Evolutionary conservation across 2,113 vertebrate species (phyloP).

Genomic region (Echinops telfairi): DNA sequence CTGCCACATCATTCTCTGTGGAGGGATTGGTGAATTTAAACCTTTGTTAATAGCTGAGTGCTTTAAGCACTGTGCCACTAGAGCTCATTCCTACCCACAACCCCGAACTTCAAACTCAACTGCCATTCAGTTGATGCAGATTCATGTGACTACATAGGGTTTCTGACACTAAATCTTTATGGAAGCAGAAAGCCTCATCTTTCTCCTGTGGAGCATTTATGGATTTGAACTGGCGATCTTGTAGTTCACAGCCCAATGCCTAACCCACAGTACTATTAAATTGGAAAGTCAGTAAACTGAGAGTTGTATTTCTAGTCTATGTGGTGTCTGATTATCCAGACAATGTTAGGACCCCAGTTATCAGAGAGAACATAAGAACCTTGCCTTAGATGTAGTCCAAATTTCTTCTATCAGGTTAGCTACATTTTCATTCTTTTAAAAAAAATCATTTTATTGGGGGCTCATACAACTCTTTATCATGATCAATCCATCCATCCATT

Average conservation of each 20-base stretch:
- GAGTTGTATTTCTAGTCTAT: conserved; percentile 8
- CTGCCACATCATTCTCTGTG: neutral
- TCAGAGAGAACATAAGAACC: no score
- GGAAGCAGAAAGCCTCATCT: neutral
- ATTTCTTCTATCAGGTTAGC: neutral
- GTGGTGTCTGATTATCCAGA: neutral
- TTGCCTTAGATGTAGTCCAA: neutral
- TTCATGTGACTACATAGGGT: neutral
- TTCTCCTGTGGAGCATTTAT: neutral
- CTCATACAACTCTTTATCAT: no score
- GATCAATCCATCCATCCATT: no score
- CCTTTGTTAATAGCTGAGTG: no score
- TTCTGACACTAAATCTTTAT: neutral
- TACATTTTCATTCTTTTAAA: neutral
- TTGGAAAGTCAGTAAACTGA: neutral
- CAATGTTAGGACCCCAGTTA: no score
- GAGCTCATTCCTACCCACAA: no score
- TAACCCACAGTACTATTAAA: neutral
- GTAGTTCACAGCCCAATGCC: neutral
- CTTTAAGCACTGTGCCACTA: no score
- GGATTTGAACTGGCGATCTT: neutral
- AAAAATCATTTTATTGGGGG: no score
- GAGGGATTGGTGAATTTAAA: neutral
- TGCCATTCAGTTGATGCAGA: no score
- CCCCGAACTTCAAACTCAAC: no score